Evolutionary conservation across 2,797 vertebrate species (phyloP).

Genomic region (Spinus pinus): DNA sequence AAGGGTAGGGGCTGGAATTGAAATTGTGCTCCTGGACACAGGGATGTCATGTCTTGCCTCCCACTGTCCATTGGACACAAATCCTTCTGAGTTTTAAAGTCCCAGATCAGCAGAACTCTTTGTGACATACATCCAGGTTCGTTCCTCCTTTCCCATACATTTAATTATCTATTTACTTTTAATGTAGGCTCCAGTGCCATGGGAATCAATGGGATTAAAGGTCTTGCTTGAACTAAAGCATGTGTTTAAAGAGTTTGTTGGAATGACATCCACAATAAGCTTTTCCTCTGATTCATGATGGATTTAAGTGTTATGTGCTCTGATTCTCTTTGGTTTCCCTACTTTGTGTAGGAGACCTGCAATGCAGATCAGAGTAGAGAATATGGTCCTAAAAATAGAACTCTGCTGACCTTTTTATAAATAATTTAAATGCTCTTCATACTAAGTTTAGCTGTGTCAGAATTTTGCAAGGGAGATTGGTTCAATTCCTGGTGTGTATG

Average conservation of each 20-base stretch:
- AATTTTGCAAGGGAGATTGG: background rate
- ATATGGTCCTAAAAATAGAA: constrained; percentile 55
- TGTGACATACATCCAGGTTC: background rate
- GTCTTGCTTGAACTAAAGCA: background rate
- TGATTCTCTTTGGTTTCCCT: background rate
- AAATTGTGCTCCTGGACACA: no score
- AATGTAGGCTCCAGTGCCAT: background rate
- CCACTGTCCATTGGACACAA: background rate
- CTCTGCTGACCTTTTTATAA: constrained; percentile 66
- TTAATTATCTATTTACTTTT: background rate
- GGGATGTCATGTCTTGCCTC: background rate
- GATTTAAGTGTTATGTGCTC: background rate
- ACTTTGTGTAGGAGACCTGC: constrained; percentile 39
- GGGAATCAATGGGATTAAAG: background rate
- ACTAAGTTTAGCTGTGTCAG: constrained; percentile 49
- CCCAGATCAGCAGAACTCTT: background rate
- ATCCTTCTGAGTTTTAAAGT: background rate
- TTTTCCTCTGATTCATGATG: background rate
- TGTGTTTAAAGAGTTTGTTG: background rate
- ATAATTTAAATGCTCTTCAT: constrained; percentile 58
- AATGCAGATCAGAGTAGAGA: constrained; percentile 50
- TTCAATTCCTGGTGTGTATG: background rate
- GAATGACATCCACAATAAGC: background rate
- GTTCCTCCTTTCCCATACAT: background rate
- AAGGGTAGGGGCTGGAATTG: background rate